Evolutionary conservation across 2,113 vertebrate species (phyloP).

Genomic region (Panthera uncia): DNA sequence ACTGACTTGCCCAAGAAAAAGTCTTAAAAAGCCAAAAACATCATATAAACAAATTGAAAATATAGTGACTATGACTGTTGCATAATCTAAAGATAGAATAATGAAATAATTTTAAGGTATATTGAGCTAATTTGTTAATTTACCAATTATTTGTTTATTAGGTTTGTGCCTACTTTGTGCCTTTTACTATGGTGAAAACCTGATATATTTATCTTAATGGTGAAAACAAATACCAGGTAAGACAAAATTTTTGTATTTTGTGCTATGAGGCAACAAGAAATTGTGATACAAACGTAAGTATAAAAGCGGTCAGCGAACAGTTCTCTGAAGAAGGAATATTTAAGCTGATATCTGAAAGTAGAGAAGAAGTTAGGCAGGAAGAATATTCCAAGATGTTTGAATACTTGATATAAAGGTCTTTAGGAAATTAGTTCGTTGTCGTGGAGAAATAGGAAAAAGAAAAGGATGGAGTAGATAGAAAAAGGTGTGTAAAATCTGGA

Average conservation of each 20-base stretch:
- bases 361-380: background rate
- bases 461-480: background rate
- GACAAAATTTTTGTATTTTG: background rate
- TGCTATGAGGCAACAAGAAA: background rate
- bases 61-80: background rate
- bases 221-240: background rate
- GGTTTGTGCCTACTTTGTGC: background rate
- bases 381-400: background rate
- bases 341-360: background rate
- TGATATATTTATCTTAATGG: background rate
- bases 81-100: background rate
- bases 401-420: background rate
- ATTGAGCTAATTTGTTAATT: background rate
- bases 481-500: background rate
- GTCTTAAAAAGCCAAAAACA: background rate
- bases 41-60: background rate
- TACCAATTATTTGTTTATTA: background rate
- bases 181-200: background rate
- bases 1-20: background rate
- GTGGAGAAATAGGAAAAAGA: background rate
- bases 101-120: background rate
- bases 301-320: background rate
- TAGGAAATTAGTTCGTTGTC: background rate
- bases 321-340: background rate
- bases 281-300: background rate